Percentiles rank a stretch among this genome's conserved stretches.
Conservation (phyloP, 2,888 invertebrate species). For the Chaetogeoica ovagalla region DNA sequence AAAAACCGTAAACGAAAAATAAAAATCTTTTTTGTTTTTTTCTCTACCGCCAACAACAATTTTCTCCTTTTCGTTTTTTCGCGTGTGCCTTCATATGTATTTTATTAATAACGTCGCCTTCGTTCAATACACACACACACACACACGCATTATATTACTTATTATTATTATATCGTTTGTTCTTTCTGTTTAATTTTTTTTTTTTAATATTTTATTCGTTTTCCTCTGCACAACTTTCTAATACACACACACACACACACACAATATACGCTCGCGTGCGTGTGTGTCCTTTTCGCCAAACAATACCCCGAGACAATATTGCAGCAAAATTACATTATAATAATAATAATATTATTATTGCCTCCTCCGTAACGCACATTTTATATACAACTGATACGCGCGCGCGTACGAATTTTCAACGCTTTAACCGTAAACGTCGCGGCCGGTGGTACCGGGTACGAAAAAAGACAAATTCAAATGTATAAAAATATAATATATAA, state of each 20-base stretch:
- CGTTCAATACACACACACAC: not conserved
- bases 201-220: not conserved
- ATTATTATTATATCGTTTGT: slow-evolving; percentile 20
- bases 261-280: not conserved
- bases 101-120: slow-evolving; percentile 7
- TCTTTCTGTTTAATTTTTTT: not conserved
- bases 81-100: not conserved
- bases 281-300: slow-evolving; percentile 34
- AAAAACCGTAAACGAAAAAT: no score
- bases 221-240: slow-evolving; percentile 29
- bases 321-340: slow-evolving; percentile 24
- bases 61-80: not conserved
- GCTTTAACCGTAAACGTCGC: slow-evolving; percentile 22
- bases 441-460: slow-evolving; percentile 19
- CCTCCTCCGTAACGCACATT: no score
- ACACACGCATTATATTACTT: not conserved
- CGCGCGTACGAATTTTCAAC: slow-evolving; percentile 2
- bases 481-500: not conserved
- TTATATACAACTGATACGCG: no score
- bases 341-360: slow-evolving; percentile 1
- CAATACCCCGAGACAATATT: slow-evolving; percentile 22
- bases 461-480: not conserved
- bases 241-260: not conserved
- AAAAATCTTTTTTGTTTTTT: slow-evolving; percentile 12
- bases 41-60: not conserved